These are phyloP conservation scores for Drosophila biarmipes DNA, from an alignment of 1,140 invertebrate genomes.

Conservation along the genomic window DNA sequence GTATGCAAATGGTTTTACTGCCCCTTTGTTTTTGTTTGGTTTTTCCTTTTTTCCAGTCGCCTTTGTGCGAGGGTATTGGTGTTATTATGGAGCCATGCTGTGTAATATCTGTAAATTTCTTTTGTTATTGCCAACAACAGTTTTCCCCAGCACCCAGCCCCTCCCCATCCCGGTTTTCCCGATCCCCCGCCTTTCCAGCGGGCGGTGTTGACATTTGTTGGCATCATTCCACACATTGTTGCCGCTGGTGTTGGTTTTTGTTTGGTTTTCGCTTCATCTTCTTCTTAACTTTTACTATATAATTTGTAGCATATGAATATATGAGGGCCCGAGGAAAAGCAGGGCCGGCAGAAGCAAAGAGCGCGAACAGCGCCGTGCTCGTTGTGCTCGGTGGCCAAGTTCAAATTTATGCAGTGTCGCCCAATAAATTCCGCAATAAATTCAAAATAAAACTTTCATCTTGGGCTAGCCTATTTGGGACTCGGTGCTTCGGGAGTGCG, in stretches of 20 bases:
- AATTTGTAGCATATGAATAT: constrained; percentile 84
- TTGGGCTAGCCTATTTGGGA: constrained; percentile 58
- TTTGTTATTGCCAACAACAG: constrained; percentile 83
- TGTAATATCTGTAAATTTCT: constrained; percentile 84
- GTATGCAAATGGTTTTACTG: constrained; percentile 82
- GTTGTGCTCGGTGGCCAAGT: constrained; percentile 63
- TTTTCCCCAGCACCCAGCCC: constrained; percentile 49
- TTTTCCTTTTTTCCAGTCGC: constrained; percentile 19
- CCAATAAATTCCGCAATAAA: constrained; percentile 83
- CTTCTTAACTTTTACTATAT: constrained; percentile 82
- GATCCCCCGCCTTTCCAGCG: constrained; percentile 15
- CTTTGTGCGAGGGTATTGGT: constrained; percentile 64
- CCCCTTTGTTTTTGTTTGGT: constrained; percentile 65
- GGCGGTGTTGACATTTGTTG: constrained; percentile 78
- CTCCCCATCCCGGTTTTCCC: background rate
- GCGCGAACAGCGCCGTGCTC: constrained; percentile 56
- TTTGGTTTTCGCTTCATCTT: constrained; percentile 74
- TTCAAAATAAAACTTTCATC: constrained; percentile 82
- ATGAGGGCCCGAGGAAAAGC: constrained; percentile 42
- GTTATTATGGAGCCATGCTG: constrained; percentile 82
- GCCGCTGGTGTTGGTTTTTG: constrained; percentile 78
- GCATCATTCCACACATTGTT: constrained; percentile 81
- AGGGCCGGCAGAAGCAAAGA: constrained; percentile 32
- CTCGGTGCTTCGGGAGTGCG: constrained; percentile 20
- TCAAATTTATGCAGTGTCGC: constrained; percentile 82